Evolutionary conservation across 2,888 invertebrate species (phyloP).

Genomic region (Latrodectus hesperus): DNA sequence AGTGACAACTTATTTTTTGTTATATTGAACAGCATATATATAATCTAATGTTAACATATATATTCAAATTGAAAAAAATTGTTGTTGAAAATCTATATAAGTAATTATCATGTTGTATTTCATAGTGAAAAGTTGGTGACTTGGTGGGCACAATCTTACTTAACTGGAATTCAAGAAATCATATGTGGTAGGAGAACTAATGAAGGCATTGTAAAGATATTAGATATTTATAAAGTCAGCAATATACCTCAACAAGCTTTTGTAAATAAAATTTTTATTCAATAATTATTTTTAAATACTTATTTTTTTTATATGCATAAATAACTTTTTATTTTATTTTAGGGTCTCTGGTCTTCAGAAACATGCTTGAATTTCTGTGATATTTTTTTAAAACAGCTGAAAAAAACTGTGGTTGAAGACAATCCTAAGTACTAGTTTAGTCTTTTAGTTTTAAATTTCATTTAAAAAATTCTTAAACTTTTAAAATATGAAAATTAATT

Average conservation of each 20-base stretch:
- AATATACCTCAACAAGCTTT: slow-evolving; percentile 78
- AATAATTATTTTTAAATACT: not conserved
- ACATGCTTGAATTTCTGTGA: slow-evolving; percentile 83
- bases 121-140: slow-evolving; percentile 78
- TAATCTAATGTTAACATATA: no score
- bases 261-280: slow-evolving; percentile 72
- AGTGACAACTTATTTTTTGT: no score
- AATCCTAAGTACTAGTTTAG: slow-evolving; percentile 69
- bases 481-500: no score
- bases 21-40: no score
- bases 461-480: no score
- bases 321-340: slow-evolving; percentile 29
- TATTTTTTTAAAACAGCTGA: slow-evolving; percentile 79
- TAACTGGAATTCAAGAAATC: slow-evolving; percentile 82
- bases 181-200: slow-evolving; percentile 84
- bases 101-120: no score
- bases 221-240: slow-evolving; percentile 78
- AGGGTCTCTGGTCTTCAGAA: slow-evolving; percentile 77
- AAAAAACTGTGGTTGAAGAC: slow-evolving; percentile 74
- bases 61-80: no score
- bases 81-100: no score
- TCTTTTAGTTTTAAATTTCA: no score
- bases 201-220: slow-evolving; percentile 80
- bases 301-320: not conserved
- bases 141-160: slow-evolving; percentile 88